Conservation (phyloP, 2,113 vertebrate species). For the Passer domesticus region DNA sequence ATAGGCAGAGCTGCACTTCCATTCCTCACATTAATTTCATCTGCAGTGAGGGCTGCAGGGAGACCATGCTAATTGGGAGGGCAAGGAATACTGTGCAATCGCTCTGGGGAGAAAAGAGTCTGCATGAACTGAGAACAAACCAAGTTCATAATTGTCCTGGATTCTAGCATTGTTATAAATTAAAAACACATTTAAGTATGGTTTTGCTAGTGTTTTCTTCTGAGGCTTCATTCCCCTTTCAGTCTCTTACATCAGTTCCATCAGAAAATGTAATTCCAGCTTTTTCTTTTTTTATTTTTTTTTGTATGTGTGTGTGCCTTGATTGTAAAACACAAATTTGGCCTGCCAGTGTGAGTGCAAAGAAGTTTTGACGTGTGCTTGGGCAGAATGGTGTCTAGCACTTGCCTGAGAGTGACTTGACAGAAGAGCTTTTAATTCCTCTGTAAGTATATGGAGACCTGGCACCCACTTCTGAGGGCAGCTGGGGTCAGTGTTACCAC, state of each 20-base stretch:
- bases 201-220: not conserved
- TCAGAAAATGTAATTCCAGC: not conserved
- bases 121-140: not conserved
- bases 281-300: not conserved
- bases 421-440: not conserved
- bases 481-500: constrained; percentile 4
- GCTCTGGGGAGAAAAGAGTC: not conserved
- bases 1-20: not conserved
- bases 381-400: not conserved
- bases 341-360: not conserved
- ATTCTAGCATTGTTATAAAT: not conserved
- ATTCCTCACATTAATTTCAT: not conserved
- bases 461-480: not conserved
- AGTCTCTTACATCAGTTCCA: not conserved
- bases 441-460: not conserved
- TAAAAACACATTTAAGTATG: not conserved
- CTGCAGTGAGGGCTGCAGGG: not conserved
- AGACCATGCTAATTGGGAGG: not conserved
- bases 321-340: not conserved
- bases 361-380: not conserved
- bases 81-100: not conserved
- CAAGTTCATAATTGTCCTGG: not conserved
- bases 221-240: not conserved
- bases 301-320: not conserved
- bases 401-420: not conserved